phyloP scores from a whole-genome alignment of 1,140 invertebrate genomes.

The Ephestia elutella region DNA sequence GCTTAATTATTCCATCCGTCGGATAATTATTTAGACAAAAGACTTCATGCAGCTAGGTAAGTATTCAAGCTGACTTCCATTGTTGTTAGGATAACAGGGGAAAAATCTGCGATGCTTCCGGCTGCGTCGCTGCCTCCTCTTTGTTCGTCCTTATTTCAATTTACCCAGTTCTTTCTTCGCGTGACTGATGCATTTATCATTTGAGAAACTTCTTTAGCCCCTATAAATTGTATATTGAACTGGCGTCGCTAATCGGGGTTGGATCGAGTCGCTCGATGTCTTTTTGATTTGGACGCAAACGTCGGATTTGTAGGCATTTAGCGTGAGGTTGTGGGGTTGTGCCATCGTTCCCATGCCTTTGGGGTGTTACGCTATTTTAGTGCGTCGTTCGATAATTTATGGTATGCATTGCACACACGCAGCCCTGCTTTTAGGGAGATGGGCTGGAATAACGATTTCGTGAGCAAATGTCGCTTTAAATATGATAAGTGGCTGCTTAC shows the following conservation, averaged over 20 bases:
- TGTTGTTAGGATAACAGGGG: slow-evolving; percentile 57
- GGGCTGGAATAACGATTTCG: slow-evolving; percentile 51
- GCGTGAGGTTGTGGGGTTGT: slow-evolving; percentile 42
- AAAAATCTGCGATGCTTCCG: slow-evolving; percentile 62
- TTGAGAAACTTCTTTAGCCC: slow-evolving; percentile 42
- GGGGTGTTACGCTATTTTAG: slow-evolving; percentile 71
- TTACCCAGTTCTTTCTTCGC: slow-evolving; percentile 55
- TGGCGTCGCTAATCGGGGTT: slow-evolving; percentile 49
- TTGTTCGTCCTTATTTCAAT: slow-evolving; percentile 52
- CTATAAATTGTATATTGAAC: slow-evolving; percentile 60
- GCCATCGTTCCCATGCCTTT: slow-evolving; percentile 55
- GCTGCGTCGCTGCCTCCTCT: slow-evolving; percentile 37
- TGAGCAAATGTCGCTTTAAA: slow-evolving; percentile 55
- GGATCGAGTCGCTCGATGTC: slow-evolving; percentile 44
- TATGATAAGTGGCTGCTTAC: slow-evolving; percentile 36
- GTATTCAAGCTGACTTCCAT: slow-evolving; percentile 45
- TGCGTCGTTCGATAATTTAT: slow-evolving; percentile 64
- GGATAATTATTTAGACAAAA: slow-evolving; percentile 70
- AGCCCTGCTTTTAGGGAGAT: slow-evolving; percentile 59
- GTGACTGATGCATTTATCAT: slow-evolving; percentile 60
- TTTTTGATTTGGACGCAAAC: slow-evolving; percentile 55
- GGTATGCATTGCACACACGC: slow-evolving; percentile 46
- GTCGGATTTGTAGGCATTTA: slow-evolving; percentile 61
- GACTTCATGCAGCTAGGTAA: slow-evolving; percentile 46
- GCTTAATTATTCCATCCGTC: slow-evolving; percentile 66